These are phyloP conservation scores for Temnothorax unifasciatus DNA, from an alignment of 2,888 invertebrate species.

Conservation along the genomic window DNA sequence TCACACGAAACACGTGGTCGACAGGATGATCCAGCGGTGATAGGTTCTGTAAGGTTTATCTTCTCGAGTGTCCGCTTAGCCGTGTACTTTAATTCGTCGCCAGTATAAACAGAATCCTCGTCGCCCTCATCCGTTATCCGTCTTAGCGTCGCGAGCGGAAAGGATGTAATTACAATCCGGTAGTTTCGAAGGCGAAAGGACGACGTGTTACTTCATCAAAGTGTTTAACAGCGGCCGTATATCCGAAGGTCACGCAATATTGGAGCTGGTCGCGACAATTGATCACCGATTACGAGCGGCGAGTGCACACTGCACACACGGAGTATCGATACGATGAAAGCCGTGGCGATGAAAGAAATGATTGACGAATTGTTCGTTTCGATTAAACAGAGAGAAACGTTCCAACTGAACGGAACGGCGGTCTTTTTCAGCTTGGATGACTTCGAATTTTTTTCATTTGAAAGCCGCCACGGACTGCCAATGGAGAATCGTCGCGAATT, in stretches of 20 bases:
- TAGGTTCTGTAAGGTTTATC: neutral
- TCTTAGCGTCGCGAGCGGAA: neutral
- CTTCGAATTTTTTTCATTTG: conserved; percentile 8
- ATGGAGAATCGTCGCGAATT: neutral
- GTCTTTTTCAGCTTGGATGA: neutral
- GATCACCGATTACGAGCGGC: conserved; percentile 18
- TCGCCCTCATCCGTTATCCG: neutral
- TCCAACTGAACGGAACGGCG: neutral
- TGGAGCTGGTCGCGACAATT: neutral
- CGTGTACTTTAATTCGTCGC: conserved; percentile 10
- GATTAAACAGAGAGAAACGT: neutral
- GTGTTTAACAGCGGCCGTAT: neutral
- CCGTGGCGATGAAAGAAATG: neutral
- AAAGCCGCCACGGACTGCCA: neutral
- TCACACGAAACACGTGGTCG: conserved; percentile 19
- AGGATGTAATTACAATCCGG: conserved; percentile 5
- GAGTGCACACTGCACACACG: neutral
- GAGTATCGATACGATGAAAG: neutral
- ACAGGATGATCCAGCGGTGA: neutral
- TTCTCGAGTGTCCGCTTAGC: conserved; percentile 5
- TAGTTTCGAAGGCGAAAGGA: neutral
- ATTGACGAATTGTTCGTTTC: conserved; percentile 20
- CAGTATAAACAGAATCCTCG: conserved; percentile 6
- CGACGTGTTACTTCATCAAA: neutral
- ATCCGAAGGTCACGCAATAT: conserved; percentile 14